Percentiles rank a stretch among this genome's conserved stretches.
Evolutionary conservation across 2,888 invertebrate species (phyloP).

Genomic region (Synergus japonicus): DNA sequence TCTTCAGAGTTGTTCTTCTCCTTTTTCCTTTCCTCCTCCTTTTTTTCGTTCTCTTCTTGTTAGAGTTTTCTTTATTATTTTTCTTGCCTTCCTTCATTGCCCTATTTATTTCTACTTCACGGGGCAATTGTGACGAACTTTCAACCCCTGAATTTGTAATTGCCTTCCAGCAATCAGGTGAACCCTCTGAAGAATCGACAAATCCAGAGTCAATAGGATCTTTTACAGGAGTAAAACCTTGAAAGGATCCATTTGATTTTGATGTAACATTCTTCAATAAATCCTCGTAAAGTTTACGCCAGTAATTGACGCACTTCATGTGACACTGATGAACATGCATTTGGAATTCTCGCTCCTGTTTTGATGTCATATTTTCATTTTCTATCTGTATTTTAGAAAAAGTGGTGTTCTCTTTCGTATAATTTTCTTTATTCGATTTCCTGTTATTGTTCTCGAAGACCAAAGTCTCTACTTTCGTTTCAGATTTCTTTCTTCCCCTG

Average conservation of each 20-base stretch:
- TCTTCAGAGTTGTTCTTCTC: background rate
- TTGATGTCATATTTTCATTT: background rate
- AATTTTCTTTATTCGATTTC: background rate
- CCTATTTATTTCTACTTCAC: background rate
- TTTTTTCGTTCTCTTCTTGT: background rate
- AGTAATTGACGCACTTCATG: conserved; percentile 48
- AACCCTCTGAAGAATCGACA: background rate
- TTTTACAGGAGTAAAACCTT: conserved; percentile 11
- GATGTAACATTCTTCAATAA: conserved; percentile 37
- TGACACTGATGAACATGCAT: conserved; percentile 46
- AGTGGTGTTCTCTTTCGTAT: background rate
- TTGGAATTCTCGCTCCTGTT: background rate
- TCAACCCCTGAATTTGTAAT: background rate
- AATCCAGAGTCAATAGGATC: conserved; percentile 13
- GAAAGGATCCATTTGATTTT: background rate
- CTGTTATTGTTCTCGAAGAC: background rate
- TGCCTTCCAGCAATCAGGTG: background rate
- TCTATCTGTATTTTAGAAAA: background rate
- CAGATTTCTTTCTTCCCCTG: background rate
- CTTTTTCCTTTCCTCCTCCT: background rate
- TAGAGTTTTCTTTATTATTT: background rate
- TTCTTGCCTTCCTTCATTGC: background rate
- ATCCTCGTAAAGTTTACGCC: conserved; percentile 48
- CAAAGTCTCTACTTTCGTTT: background rate
- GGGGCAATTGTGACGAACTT: background rate